Evolutionary conservation across 2,888 invertebrate species (phyloP).

Genomic region (Troides helena): DNA sequence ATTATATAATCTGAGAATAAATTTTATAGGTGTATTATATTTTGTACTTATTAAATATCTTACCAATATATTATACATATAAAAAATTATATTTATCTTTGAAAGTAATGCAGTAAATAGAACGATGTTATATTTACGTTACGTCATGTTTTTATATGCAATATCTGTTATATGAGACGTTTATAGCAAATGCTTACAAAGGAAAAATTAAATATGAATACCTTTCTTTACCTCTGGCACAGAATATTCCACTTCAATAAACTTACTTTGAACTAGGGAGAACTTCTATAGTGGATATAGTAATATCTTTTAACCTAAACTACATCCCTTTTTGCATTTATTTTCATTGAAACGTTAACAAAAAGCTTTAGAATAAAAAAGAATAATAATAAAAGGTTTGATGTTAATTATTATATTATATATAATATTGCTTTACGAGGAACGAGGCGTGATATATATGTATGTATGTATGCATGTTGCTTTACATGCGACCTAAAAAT

Average conservation of each 20-base stretch:
- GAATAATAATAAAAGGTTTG: not conserved
- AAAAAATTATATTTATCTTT: no score
- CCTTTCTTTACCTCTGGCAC: slow-evolving; percentile 76
- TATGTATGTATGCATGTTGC: not conserved
- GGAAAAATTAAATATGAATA: slow-evolving; percentile 77
- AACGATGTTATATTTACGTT: no score
- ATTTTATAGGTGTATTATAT: no score
- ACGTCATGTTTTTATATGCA: slow-evolving; percentile 47
- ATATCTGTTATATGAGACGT: slow-evolving; percentile 66
- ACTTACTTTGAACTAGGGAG: slow-evolving; percentile 73
- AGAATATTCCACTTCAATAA: slow-evolving; percentile 75
- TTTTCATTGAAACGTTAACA: not conserved
- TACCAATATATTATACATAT: no score
- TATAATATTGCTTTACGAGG: not conserved
- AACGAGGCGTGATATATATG: no score
- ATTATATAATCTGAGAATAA: no score
- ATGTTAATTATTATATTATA: not conserved
- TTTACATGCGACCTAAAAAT: not conserved
- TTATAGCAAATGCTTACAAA: slow-evolving; percentile 63
- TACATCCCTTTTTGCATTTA: not conserved
- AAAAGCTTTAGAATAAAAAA: not conserved
- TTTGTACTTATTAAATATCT: no score
- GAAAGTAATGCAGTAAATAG: no score
- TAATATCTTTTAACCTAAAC: slow-evolving; percentile 46
- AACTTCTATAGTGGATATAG: slow-evolving; percentile 62